Evolutionary conservation across 2,888 invertebrate genomes (phyloP).

Genomic region (Agrochola circellaris): DNA sequence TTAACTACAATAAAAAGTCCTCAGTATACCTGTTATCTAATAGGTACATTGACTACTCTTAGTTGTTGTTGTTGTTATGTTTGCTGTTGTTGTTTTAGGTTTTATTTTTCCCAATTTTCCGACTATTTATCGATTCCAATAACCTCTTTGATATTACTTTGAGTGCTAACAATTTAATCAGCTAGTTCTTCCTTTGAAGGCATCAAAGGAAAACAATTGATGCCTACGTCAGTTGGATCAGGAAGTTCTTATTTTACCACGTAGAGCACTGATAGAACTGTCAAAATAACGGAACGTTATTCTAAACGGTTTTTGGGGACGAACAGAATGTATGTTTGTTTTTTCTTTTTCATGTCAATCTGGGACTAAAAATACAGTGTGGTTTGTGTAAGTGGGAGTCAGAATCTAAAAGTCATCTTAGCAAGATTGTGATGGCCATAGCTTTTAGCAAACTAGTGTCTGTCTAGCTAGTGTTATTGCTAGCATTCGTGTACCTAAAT

Average conservation of each 20-base stretch:
- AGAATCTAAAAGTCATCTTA: constrained; percentile 26
- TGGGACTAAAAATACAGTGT: constrained; percentile 43
- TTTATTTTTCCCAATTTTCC: constrained; percentile 16
- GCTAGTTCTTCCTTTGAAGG: constrained; percentile 28
- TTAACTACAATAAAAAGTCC: not conserved
- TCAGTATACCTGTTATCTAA: not conserved
- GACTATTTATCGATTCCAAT: constrained; percentile 5
- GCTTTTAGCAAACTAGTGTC: constrained; percentile 50
- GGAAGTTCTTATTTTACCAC: constrained; percentile 51
- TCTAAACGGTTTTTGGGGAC: constrained; percentile 32
- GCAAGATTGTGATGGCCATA: constrained; percentile 35
- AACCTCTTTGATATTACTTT: constrained; percentile 27
- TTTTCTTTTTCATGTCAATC: constrained; percentile 21
- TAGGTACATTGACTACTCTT: not conserved
- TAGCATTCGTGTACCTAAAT: not conserved
- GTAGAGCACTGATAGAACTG: constrained; percentile 51
- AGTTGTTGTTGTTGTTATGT: not conserved
- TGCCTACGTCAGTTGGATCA: constrained; percentile 37
- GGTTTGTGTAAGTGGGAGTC: constrained; percentile 21
- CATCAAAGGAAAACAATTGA: constrained; percentile 30
- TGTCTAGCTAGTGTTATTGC: constrained; percentile 8
- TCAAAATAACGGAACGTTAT: constrained; percentile 52
- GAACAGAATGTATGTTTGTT: constrained; percentile 12
- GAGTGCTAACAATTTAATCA: constrained; percentile 16
- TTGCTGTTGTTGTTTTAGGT: no score